phyloP scores from a whole-genome alignment of 2,797 vertebrate genomes.

The Acrossocheilus wenchowensis region DNA sequence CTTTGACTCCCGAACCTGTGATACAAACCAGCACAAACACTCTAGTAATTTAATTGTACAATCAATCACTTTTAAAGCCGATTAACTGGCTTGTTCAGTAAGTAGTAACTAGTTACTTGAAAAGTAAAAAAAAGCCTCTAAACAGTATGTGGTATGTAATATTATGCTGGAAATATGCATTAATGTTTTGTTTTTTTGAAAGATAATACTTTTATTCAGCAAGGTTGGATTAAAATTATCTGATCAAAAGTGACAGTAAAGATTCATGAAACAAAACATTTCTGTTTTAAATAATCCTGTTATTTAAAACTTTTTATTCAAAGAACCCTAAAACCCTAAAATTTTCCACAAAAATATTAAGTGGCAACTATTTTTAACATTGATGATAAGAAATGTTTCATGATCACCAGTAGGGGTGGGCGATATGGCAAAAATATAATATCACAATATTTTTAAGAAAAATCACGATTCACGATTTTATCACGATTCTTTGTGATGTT shows the following conservation, averaged over 20 bases:
- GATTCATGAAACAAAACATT: neutral
- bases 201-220: neutral
- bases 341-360: neutral
- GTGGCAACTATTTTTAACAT: neutral
- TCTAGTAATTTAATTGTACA: constrained; percentile 51
- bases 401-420: no score
- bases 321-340: no score
- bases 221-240: neutral
- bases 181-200: no score
- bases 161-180: neutral
- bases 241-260: neutral
- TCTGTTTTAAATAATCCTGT: neutral
- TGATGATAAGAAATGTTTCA: neutral
- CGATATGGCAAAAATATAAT: no score
- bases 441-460: no score
- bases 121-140: neutral
- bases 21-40: constrained; percentile 55
- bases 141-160: neutral
- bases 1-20: constrained; percentile 68
- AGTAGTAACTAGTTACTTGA: constrained; percentile 1
- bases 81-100: constrained; percentile 1
- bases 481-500: no score
- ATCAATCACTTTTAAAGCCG: constrained; percentile 19
- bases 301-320: neutral
- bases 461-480: no score